Base-by-base conservation (phyloP, 2,113 vertebrate genomes). In the Pyxicephalus adspersus region DNA sequence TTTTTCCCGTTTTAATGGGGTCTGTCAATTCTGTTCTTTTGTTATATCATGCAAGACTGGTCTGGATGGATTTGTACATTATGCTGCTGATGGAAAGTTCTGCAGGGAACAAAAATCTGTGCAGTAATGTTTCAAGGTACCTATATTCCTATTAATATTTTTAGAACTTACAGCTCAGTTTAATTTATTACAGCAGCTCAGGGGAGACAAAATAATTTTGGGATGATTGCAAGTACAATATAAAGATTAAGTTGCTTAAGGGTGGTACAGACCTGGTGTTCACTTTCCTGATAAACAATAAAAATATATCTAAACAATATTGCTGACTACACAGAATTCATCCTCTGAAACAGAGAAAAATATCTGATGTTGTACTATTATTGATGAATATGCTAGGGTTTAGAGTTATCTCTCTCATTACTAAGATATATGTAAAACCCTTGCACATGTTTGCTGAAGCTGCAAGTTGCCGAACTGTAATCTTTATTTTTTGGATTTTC, bases 141-240 rank as follows among this genome's bases (percentile, higher is more conserved):
- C 22, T 7, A 60, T 63, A 51, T 71, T 63, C 64, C 55, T 68
- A 19, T 8, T 54, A 64, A 23, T 73, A 81, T 64, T 64, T 74
- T 73, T 31, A 52, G 67, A 74, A 13, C 68, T 81, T 64, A 65
- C 50, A 13, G 9, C 8, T 13, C 34, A 64, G 55, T 81, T 63
- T 73, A 63, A 72, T 80, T 80, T 80, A 72, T 72, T 54, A 77
- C 50, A 80, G 15, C n/a, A 31, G 67, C 78, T 45, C 55, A 26
- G 9, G 78, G 67, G 67, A 64, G 25, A 34, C 25, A 67, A 72
- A 72, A 63, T 61, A 80, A 13, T 26, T 71, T 80, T 80, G 2
- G 23, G 20, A 52, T 55, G 67, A 23, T 72, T 52, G 57, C 38
- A 72, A 38, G 52, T 23, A 64, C 23, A 80, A 72, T 71, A 72